Conservation (phyloP, 2,113 vertebrate genomes). For the Prionailurus viverrinus region DNA sequence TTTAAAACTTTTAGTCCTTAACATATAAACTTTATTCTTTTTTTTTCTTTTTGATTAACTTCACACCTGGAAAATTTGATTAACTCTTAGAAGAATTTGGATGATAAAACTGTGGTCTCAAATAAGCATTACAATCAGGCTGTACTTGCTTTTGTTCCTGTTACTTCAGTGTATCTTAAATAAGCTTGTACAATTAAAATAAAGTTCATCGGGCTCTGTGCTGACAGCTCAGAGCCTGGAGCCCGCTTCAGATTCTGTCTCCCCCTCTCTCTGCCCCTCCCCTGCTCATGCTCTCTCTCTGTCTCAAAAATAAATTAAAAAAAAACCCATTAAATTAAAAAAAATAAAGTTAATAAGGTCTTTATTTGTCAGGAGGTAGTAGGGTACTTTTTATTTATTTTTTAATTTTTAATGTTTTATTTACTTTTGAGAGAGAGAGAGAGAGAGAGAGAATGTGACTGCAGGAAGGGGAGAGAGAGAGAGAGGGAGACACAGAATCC, state of each 20-base stretch:
- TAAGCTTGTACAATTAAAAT: conserved; percentile 61
- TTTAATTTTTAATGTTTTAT: too few relatives aligned
- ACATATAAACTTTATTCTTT: neutral
- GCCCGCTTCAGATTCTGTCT: too few relatives aligned
- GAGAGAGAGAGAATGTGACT: too few relatives aligned
- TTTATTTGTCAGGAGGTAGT: conserved; percentile 26
- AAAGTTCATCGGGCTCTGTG: neutral
- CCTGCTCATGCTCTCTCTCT: too few relatives aligned
- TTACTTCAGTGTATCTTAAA: conserved; percentile 26
- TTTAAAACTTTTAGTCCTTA: conserved; percentile 54
- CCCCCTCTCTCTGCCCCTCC: too few relatives aligned
- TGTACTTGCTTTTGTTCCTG: neutral
- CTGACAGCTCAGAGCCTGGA: too few relatives aligned
- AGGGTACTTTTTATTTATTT: neutral
- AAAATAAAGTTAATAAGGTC: conserved; percentile 47
- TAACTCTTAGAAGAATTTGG: neutral
- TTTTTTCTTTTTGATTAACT: neutral
- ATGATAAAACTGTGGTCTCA: neutral
- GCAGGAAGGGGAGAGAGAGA: too few relatives aligned
- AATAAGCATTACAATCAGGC: neutral
- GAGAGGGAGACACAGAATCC: too few relatives aligned
- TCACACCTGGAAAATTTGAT: neutral
- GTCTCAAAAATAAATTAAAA: too few relatives aligned
- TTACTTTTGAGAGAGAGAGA: too few relatives aligned
- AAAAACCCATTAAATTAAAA: too few relatives aligned